Evolutionary conservation across 2,888 invertebrate species (phyloP), one percentile per base, ranked within the genome.

Genomic region (Drosophila infuscata): DNA sequence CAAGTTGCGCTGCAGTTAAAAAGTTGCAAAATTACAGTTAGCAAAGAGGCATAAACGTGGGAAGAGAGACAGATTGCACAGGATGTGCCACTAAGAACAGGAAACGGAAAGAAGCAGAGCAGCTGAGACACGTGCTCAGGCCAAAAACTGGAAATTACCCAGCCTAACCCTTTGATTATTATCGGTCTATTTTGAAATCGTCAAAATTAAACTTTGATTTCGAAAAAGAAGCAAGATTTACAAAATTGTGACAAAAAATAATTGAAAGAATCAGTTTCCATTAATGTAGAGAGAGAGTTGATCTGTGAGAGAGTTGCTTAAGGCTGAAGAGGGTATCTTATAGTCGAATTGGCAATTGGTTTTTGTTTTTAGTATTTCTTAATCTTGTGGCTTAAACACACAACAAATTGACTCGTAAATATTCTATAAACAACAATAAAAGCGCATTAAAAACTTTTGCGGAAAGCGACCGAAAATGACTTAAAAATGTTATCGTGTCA

Each of bases 371-470:
- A 25, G 32, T 43, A 53, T n/a, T 12, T 12, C n/a, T 33, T 25
- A 36, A 32, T 30, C 68, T 41, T 51, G 25, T 35, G 15, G 53
- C 33, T 52, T 17, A 53, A 15, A 30, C 58, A 69, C 15, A 53
- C 54, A 64, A 46, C 43, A 48, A 64, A 66, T 41, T 57, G 64
- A 20, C 57, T 53, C 70, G 73, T 85, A 79, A 87, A 87, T 87
- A 87, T 79, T 76, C 65, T 35, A 87, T 79, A 76, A 87, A 75
- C 70, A 64, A 62, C 71, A 76, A 76, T 87, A 81, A 81, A 81
- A 75, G 71, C 53, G 61, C 69, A 58, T 74, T 70, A 53, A 83
- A 83, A 87, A 81, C 61, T 88, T 88, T 57, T 52, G 52, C 38
- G 49, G 30, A 38, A 58, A 64, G 51, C 62, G n/a, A 68, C 64